phyloP scores from a whole-genome alignment of 2,797 vertebrate genomes.

The Argyrosomus regius region DNA sequence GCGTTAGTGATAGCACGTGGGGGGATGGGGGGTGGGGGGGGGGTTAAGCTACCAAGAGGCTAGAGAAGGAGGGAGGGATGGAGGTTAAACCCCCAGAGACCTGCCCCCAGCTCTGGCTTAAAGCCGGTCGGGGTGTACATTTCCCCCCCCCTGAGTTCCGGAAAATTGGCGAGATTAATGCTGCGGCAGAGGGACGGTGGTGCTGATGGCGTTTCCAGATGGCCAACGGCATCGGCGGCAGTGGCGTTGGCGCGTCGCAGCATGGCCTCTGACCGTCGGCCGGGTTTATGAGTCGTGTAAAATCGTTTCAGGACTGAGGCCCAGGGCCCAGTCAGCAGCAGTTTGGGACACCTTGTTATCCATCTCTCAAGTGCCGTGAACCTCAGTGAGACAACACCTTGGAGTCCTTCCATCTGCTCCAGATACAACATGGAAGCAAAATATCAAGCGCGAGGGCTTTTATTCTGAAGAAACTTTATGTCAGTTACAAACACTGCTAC shows the following conservation, averaged over 20 bases:
- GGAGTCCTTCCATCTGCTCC: not conserved
- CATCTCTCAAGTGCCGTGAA: slow-evolving; percentile 35
- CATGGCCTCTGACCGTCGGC: slow-evolving; percentile 56
- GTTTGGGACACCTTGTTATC: slow-evolving; percentile 86
- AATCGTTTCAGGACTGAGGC: slow-evolving; percentile 77
- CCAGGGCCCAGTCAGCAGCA: slow-evolving; percentile 77
- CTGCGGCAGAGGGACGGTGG: slow-evolving; percentile 77
- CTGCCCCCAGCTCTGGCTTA: slow-evolving; percentile 64
- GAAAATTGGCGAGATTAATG: slow-evolving; percentile 87
- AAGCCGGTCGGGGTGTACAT: slow-evolving; percentile 80
- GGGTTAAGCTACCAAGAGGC: slow-evolving; percentile 6
- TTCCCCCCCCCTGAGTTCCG: slow-evolving; percentile 78
- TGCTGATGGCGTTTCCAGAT: slow-evolving; percentile 87
- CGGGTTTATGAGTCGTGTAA: slow-evolving; percentile 83
- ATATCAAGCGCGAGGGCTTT: not conserved
- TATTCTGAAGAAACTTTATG: not conserved
- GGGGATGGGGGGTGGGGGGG: not conserved
- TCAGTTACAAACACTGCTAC: not conserved
- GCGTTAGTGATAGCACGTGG: not conserved
- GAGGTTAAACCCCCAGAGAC: slow-evolving; percentile 64
- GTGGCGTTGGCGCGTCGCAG: slow-evolving; percentile 64
- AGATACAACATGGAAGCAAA: not conserved
- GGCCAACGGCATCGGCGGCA: slow-evolving; percentile 35
- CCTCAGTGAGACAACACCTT: not conserved
- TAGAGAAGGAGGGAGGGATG: slow-evolving; percentile 24